Evolutionary conservation across 2,113 vertebrate genomes (phyloP), one percentile per base, ranked within the genome.

Genomic region (Psittacara wagleri): DNA sequence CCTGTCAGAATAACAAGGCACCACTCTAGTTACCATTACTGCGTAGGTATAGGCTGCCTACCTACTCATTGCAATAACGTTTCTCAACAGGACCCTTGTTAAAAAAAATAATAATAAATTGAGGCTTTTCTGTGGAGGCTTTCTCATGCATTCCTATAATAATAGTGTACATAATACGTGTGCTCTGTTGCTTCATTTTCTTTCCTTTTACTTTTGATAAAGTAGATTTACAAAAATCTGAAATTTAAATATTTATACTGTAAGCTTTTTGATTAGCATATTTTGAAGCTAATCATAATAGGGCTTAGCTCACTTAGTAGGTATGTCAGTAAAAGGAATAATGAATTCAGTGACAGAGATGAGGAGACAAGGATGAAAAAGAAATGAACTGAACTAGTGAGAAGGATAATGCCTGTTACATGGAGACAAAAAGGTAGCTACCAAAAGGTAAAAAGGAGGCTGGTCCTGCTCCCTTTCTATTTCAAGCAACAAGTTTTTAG

Each of bases 191-290:
- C 49, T 91, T 95, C 48, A 7, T 86, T 91, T 92, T 91, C 67
- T 90, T 94, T 72, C 67, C 44, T 91, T 70, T 73, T 64, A 37
- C 79, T 92, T 93, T 79, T 86, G 90, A 73, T 86, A 73, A 78
- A 59, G 66, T 57, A 77, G 80, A 68, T 92, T 89, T 93, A 73
- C 66, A 80, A 82, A 97, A 94, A 85, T 89, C 35, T 94, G 72
- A 87, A 86, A 96, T 79, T 88, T 82, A 97, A 94, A 95, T 96
- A 88, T 96, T 96, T 95, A 95, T 92, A 81, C 83, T 81, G 31
- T 72, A 69, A 57, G 49, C 3, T 77, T 93, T 92, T 73, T 91
- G 63, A 94, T 96, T 92, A 95, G 86, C 90, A 63, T 86, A 90
- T 88, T 96, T 95, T 92, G 88, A 89, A 92, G 90, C 27, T 89